phyloP scores from a whole-genome alignment of 2,797 vertebrate species.

The Typhlichthys eigenmanni region DNA sequence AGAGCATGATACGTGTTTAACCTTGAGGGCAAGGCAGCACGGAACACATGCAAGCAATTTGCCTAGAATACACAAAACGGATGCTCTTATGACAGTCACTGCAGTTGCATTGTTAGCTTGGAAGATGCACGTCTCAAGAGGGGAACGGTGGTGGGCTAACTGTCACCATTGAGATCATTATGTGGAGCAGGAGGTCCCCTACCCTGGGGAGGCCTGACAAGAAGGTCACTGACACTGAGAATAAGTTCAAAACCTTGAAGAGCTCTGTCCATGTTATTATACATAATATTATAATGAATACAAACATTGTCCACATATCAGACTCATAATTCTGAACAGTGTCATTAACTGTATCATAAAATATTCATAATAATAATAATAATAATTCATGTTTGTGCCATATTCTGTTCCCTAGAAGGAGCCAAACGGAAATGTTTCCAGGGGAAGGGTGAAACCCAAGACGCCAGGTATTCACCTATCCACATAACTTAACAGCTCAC shows the following conservation, averaged over 20 bases:
- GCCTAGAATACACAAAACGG: constrained; percentile 71
- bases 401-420: background rate
- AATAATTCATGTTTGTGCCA: background rate
- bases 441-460: constrained; percentile 18
- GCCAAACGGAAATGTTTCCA: constrained; percentile 24
- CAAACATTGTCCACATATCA: too few relatives aligned
- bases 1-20: constrained; percentile 48
- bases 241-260: too few relatives aligned
- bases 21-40: constrained; percentile 58
- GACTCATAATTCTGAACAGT: background rate
- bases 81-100: constrained; percentile 64
- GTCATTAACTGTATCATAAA: background rate
- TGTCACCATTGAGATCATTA: constrained; percentile 39
- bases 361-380: background rate
- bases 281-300: too few relatives aligned
- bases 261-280: too few relatives aligned
- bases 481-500: constrained; percentile 48
- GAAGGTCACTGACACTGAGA: background rate
- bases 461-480: constrained; percentile 46
- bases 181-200: background rate
- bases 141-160: constrained; percentile 37
- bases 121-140: constrained; percentile 45
- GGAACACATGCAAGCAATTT: constrained; percentile 75
- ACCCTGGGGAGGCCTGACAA: background rate
- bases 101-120: constrained; percentile 62